A percentile compares a stretch with the other conserved stretches of the same genome.
Evolutionary conservation across 2,888 invertebrate species (phyloP).

Genomic region (Brenthis hecate): DNA sequence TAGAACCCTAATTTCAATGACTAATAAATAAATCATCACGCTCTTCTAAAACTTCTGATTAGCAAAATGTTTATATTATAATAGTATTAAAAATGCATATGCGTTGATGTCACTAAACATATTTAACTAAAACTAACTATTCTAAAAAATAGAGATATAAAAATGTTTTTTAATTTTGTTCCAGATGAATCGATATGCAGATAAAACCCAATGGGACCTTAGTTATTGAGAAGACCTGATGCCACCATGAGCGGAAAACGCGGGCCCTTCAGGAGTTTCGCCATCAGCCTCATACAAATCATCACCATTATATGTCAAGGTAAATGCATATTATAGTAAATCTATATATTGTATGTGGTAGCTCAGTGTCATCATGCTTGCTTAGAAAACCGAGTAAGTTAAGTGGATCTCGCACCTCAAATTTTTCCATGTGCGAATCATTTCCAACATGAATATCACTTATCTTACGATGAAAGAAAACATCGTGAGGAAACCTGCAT

Average conservation of each 20-base stretch:
- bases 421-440: no score
- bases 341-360: no score
- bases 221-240: slow-evolving; percentile 46
- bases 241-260: slow-evolving; percentile 67
- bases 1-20: no score
- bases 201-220: slow-evolving; percentile 23
- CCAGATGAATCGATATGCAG: slow-evolving; percentile 34
- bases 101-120: no score
- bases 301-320: slow-evolving; percentile 84
- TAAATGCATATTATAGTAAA: slow-evolving; percentile 41
- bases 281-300: slow-evolving; percentile 83
- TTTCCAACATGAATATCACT: no score
- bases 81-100: no score
- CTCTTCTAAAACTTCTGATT: no score
- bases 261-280: slow-evolving; percentile 73
- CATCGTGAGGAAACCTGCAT: no score
- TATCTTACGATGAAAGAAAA: no score
- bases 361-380: no score
- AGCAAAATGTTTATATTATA: background rate
- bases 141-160: background rate
- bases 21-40: no score
- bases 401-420: no score
- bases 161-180: slow-evolving; percentile 24
- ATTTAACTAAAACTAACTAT: background rate
- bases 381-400: background rate